These are phyloP conservation scores for Saccostrea echinata DNA, from an alignment of 1,140 invertebrate species.

Conservation along the genomic window DNA sequence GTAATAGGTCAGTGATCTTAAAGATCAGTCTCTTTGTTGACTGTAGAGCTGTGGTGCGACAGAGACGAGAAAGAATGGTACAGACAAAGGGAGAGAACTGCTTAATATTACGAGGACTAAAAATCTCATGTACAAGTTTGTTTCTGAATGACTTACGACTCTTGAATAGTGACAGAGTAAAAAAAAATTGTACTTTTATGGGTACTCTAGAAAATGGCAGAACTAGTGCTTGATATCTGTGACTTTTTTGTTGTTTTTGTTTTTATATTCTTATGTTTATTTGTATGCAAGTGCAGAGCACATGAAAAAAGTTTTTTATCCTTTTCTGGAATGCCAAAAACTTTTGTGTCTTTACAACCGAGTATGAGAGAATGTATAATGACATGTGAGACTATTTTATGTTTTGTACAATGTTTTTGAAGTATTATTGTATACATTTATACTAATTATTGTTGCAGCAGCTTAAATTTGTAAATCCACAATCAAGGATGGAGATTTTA, in stretches of 20 bases:
- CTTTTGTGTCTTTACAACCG: not conserved
- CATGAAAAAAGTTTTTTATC: too few species aligned
- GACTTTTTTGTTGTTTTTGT: not conserved
- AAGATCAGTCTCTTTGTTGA: not conserved
- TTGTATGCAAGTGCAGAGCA: not conserved
- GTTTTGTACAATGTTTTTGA: constrained; percentile 4
- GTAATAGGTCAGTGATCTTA: not conserved
- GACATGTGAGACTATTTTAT: not conserved
- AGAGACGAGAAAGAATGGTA: not conserved
- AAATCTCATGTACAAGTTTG: not conserved
- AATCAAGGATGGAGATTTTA: constrained; percentile 22
- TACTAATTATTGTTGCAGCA: constrained; percentile 32
- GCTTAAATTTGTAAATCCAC: constrained; percentile 29
- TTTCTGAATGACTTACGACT: not conserved
- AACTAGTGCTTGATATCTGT: not conserved
- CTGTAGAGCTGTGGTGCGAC: not conserved
- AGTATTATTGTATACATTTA: constrained; percentile 34
- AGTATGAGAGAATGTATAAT: not conserved
- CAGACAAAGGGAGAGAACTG: not conserved
- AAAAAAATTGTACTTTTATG: not conserved
- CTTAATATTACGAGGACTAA: not conserved
- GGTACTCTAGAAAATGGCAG: not conserved
- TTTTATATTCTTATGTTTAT: not conserved
- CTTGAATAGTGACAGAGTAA: not conserved
- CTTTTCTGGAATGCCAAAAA: not conserved